Conservation (phyloP, 2,797 vertebrate genomes). For the Cirrhinus molitorella region DNA sequence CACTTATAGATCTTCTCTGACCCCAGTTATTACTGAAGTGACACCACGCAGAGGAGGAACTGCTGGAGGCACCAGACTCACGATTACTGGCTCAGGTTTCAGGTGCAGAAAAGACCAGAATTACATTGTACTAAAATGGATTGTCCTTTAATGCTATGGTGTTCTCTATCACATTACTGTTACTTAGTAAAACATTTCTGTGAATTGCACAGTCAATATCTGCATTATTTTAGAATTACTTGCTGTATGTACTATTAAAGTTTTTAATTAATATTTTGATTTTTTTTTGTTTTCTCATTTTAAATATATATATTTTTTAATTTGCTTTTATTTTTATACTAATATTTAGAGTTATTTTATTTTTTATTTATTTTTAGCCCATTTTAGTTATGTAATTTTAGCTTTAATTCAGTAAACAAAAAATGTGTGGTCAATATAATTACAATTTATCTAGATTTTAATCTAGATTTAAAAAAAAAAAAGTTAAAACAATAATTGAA, state of each 20-base stretch:
- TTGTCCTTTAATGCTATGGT: too few relatives aligned
- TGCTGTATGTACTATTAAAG: too few relatives aligned
- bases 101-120: constrained; percentile 73
- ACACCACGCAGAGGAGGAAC: constrained; percentile 84
- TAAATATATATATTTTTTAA: too few relatives aligned
- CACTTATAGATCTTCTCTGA: constrained; percentile 77
- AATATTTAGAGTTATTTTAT: not conserved
- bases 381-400: too few relatives aligned
- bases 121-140: not conserved
- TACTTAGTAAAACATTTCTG: not conserved
- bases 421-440: not conserved
- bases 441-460: too few relatives aligned
- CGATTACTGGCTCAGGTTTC: constrained; percentile 84
- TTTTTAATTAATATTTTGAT: too few relatives aligned
- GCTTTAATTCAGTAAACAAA: too few relatives aligned
- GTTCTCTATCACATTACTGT: too few relatives aligned
- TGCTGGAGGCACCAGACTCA: constrained; percentile 84
- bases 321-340: not conserved
- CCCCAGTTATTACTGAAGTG: constrained; percentile 77
- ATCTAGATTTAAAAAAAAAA: too few relatives aligned
- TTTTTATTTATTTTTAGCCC: not conserved
- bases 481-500: too few relatives aligned
- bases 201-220: not conserved
- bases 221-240: too few relatives aligned
- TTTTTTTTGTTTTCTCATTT: too few relatives aligned